Percentiles rank a stretch among this genome's conserved stretches.
phyloP scores from a whole-genome alignment of 1,140 invertebrate species.

The Melanaphis sacchari region DNA sequence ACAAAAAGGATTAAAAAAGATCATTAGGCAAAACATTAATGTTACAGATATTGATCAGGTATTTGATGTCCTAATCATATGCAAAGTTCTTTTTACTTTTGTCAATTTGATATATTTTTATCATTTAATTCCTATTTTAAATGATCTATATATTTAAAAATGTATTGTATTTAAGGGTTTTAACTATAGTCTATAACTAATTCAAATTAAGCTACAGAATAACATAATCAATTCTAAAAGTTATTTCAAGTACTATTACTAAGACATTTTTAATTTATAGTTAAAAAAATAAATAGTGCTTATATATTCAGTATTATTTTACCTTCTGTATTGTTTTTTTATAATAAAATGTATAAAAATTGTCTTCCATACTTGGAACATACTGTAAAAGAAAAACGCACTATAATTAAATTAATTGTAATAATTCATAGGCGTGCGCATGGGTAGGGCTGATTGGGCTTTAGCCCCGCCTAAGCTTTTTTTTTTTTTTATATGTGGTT shows the following conservation, averaged over 20 bases:
- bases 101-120: neutral
- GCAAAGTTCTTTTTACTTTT: neutral
- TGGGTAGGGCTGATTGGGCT: no score
- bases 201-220: neutral
- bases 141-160: neutral
- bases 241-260: neutral
- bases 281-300: neutral
- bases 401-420: no score
- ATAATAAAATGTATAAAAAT: neutral
- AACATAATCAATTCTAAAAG: neutral
- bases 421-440: no score
- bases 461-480: no score
- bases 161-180: neutral
- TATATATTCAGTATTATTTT: neutral
- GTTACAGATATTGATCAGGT: neutral
- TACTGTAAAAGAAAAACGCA: no score
- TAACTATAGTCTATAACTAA: neutral
- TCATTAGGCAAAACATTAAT: slow-evolving; percentile 9
- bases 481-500: no score
- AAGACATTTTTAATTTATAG: neutral
- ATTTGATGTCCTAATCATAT: neutral
- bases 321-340: neutral
- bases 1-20: neutral
- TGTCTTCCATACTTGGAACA: no score
- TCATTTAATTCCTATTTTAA: neutral